Evolutionary conservation across 2,888 invertebrate species (phyloP).

Genomic region (Cryptops parisi): DNA sequence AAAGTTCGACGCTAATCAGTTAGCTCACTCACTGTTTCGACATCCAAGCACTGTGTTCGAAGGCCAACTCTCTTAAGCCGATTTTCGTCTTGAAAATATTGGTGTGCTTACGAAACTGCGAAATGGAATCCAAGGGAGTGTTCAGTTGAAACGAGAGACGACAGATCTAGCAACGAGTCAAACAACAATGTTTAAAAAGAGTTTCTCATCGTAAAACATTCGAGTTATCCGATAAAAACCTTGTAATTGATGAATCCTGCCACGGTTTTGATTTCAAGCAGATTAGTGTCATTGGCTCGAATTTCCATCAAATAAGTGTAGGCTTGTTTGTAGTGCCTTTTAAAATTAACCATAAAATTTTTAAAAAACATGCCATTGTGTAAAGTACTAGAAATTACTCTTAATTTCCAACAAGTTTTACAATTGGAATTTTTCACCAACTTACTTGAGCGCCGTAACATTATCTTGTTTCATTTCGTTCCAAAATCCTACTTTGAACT

Average conservation of each 20-base stretch:
- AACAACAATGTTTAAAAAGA: too few relatives aligned
- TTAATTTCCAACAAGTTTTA: not conserved
- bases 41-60: slow-evolving; percentile 94
- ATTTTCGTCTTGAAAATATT: slow-evolving; percentile 60
- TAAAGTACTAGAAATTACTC: too few relatives aligned
- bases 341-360: too few relatives aligned
- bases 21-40: slow-evolving; percentile 72
- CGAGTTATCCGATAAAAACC: too few relatives aligned
- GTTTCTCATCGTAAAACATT: too few relatives aligned
- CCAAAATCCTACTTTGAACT: slow-evolving; percentile 91
- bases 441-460: slow-evolving; percentile 55
- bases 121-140: slow-evolving; percentile 83
- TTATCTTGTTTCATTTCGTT: slow-evolving; percentile 86
- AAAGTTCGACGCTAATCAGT: too few relatives aligned
- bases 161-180: too few relatives aligned
- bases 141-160: slow-evolving; percentile 75
- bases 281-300: slow-evolving; percentile 74
- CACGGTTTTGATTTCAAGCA: slow-evolving; percentile 84
- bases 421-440: slow-evolving; percentile 10
- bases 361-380: too few relatives aligned
- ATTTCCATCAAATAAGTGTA: slow-evolving; percentile 82
- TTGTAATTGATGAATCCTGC: slow-evolving; percentile 93
- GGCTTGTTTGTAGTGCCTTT: slow-evolving; percentile 53
- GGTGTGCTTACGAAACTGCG: slow-evolving; percentile 81
- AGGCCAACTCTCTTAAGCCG: slow-evolving; percentile 69